Conservation (phyloP, 2,113 vertebrate genomes). For the Daubentonia madagascariensis region DNA sequence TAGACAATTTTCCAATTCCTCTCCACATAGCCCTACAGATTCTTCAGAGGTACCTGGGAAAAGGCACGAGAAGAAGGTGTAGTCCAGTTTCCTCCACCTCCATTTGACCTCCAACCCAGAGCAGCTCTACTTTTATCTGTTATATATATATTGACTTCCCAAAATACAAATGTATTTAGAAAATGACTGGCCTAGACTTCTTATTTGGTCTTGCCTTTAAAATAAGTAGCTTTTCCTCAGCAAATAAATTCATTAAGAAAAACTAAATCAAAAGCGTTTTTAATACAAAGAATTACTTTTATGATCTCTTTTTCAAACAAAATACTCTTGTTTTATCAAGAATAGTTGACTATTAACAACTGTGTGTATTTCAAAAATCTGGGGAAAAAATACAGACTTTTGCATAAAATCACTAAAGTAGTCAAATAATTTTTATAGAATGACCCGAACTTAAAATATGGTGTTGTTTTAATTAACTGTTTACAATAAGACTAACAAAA, state of each 20-base stretch:
- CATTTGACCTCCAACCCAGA: neutral
- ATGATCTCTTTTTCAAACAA: slow-evolving; percentile 16
- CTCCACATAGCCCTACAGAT: neutral
- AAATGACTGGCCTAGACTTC: neutral
- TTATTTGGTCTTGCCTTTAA: neutral
- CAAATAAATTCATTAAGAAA: slow-evolving; percentile 22
- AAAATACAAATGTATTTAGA: neutral
- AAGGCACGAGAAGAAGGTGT: neutral
- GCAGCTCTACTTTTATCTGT: neutral
- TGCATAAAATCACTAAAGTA: neutral
- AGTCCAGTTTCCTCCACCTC: neutral
- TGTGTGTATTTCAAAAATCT: slow-evolving; percentile 16
- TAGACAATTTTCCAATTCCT: slow-evolving; percentile 45
- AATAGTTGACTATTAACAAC: neutral
- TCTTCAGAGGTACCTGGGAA: neutral
- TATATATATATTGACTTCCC: neutral
- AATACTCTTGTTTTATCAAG: slow-evolving; percentile 35
- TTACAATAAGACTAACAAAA: neutral
- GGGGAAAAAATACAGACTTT: neutral
- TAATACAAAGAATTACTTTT: slow-evolving; percentile 33
- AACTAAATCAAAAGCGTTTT: neutral
- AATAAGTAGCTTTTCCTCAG: neutral
- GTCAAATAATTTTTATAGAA: neutral
- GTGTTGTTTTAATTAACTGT: slow-evolving; percentile 23
- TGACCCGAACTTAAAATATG: neutral